A percentile compares a stretch with the other conserved stretches of the same genome.
These are phyloP conservation scores for Hepsetus odoe DNA, from an alignment of 2,113 vertebrate species.

Conservation along the genomic window DNA sequence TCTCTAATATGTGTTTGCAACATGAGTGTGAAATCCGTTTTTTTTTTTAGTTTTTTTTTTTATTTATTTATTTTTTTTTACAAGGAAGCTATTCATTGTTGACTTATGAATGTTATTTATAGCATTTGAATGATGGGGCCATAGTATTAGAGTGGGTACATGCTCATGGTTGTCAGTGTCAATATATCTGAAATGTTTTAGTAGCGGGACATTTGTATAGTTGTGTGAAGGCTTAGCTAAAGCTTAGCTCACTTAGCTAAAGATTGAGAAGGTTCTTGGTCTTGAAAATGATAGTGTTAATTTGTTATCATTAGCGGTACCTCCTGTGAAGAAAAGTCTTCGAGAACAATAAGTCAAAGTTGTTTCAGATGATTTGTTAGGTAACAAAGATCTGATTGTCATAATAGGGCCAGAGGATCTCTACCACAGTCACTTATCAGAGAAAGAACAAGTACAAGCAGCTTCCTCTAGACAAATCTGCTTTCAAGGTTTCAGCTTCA, in stretches of 20 bases:
- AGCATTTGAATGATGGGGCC: no score
- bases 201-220: background rate
- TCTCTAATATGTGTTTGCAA: no score
- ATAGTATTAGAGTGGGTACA: no score
- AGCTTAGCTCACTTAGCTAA: background rate
- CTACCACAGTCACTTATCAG: background rate
- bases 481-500: conserved; percentile 3
- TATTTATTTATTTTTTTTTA: no score
- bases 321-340: conserved; percentile 56
- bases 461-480: background rate
- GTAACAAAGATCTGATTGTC: conserved; percentile 44
- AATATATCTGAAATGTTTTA: background rate
- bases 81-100: no score
- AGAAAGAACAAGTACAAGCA: background rate
- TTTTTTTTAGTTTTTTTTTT: no score
- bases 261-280: background rate
- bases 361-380: conserved; percentile 33
- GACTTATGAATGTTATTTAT: no score
- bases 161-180: background rate
- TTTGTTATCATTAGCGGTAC: conserved; percentile 56
- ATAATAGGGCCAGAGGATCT: conserved; percentile 33
- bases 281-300: background rate
- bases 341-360: conserved; percentile 41
- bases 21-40: no score
- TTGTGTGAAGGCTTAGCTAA: background rate